Evolutionary conservation across 2,797 vertebrate genomes (phyloP), one percentile per base, ranked within the genome.

Genomic region (Phataginus tricuspis): DNA sequence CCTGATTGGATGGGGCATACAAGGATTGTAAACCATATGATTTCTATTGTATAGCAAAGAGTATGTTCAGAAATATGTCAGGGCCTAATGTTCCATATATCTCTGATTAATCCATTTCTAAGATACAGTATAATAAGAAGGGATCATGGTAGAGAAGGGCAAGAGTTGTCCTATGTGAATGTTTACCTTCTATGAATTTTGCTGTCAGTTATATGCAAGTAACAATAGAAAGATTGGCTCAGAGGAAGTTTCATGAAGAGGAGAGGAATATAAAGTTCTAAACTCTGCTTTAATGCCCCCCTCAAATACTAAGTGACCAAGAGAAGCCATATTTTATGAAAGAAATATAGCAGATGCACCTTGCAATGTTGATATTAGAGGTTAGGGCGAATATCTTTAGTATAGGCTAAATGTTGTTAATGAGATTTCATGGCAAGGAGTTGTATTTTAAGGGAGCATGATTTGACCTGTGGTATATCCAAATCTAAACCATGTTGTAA

Each of bases 401-500:
- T 74, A 86, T 0, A 95, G 49, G 80, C 66, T 95, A 90, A 95
- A 94, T 78, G 91, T 88, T 45, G 83, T 96, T 94, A 83, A 82
- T 75, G 85, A 94, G 92, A 94, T 95, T 95, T 95, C 80, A 96
- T 25, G 80, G 69, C 57, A 94, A 82, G 39, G 63, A 92, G 61
- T 83, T 96, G 53, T 2, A 39, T 94, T 97, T 96, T 92, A 85
- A 93, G n/a, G 78, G 66, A 95, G 45, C 75, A 49, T 74, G 49
- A 93, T 95, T 90, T 94, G 96, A 97, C 92, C 92, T 90, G 72
- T 75, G 74, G 71, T 92, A 86, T 95, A 96, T 86, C 94, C 88
- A 96, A 84, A 96, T 96, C 61, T 89, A 95, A 90, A 84, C 55
- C 39, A 92, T n/a, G 12, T 64, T 91, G 68, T 74, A 94, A 95